Evolutionary conservation across 2,888 invertebrate genomes (phyloP), one percentile per base, ranked within the genome.

Genomic region (Branchipolynoe longqiensis): DNA sequence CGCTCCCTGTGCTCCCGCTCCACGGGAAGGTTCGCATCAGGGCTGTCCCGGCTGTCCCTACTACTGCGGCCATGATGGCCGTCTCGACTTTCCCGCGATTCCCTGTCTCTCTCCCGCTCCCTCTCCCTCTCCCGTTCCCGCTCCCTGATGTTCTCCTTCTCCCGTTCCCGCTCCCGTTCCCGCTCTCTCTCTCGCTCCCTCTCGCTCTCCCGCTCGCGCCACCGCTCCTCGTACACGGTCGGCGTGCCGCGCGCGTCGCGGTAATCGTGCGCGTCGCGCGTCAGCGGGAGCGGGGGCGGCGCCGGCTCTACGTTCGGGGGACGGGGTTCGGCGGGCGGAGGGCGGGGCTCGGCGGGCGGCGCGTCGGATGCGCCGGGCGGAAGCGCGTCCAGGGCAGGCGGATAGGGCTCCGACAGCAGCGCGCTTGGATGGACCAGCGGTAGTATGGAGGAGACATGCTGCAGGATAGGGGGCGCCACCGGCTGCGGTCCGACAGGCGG

Each of bases 101-200:
- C 82, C 28, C 64, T 64, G 40, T 62, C 38, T 28, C 36, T 48
- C 25, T 85, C 85, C 36, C 78, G 12, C 54, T 48, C 48, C 31
- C 78, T 33, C 25, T 78, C 78, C 59, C 84, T 74, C 3, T 74
- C 74, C 74, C 84, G 85, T 25, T 78, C 78, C 18, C 78, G 41
- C 25, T 78, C 78, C 22, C 78, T 78, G 48, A 28, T 48, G 18
- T 48, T 41, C 28, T 78, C 78, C 78, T 48, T 78, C 14, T 56
- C 88, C 56, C 85, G 40, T 14, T 69, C 86, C 28, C 74, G 69
- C 14, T 90, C 90, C 85, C 87, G 86, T 12, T 88, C 88, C 33
- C 87, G 84, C 82, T 88, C 81, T 14, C 58, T 56, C 14, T 83
- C 88, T 48, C 86, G 54, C 18, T 90, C 90, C 85, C 88, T 86